phyloP scores from a whole-genome alignment of 2,113 vertebrate species.

The Otocyon megalotis region DNA sequence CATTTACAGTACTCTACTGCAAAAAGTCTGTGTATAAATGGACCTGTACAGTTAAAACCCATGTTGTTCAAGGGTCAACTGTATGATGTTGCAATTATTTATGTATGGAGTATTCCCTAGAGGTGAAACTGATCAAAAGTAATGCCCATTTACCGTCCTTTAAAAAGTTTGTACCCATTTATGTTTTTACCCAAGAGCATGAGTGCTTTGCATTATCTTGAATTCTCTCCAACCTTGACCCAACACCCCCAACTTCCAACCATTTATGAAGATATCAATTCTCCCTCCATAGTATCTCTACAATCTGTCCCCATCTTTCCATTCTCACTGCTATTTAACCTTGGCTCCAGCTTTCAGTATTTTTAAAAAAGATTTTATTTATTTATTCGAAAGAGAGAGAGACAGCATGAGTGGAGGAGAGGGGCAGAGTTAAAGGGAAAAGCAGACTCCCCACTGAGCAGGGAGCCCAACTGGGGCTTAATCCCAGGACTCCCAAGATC shows the following conservation, averaged over 20 bases:
- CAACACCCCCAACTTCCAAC: neutral
- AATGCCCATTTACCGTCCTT: neutral
- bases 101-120: neutral
- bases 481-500: neutral
- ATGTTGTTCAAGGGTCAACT: neutral
- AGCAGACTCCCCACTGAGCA: neutral
- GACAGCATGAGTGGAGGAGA: neutral
- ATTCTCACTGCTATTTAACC: conserved; percentile 16
- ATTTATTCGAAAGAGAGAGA: neutral
- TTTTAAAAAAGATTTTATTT: neutral
- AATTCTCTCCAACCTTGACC: neutral
- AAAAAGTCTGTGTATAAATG: neutral
- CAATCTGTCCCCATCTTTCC: neutral
- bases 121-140: neutral
- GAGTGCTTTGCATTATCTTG: neutral
- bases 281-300: neutral
- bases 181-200: neutral
- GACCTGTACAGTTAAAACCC: neutral
- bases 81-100: neutral
- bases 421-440: neutral
- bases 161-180: neutral
- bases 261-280: conserved; percentile 33
- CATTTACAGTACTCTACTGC: neutral
- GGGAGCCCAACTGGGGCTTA: neutral
- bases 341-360: neutral